phyloP scores from a whole-genome alignment of 2,888 invertebrate genomes.

The Drosophila barbarae region DNA sequence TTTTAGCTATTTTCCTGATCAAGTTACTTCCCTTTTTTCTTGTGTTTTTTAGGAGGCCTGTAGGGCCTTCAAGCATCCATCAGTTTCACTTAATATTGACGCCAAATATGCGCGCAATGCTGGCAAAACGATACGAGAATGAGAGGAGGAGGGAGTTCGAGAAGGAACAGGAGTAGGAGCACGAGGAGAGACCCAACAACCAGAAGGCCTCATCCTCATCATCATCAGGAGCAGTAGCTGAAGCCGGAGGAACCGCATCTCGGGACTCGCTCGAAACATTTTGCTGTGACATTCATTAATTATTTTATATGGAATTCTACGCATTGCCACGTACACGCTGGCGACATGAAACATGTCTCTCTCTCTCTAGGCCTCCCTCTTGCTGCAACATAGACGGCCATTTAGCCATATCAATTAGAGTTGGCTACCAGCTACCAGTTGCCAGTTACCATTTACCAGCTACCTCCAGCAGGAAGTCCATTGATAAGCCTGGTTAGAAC shows the following conservation, averaged over 20 bases:
- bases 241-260: slow-evolving; percentile 41
- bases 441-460: slow-evolving; percentile 38
- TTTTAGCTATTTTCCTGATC: not conserved
- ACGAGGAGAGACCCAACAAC: not conserved
- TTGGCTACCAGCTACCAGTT: slow-evolving; percentile 27
- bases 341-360: slow-evolving; percentile 75
- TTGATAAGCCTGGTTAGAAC: slow-evolving; percentile 54
- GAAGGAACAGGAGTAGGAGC: slow-evolving; percentile 14
- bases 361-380: slow-evolving; percentile 46
- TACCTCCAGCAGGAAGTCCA: slow-evolving; percentile 8
- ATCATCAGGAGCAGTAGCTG: slow-evolving; percentile 7
- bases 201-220: slow-evolving; percentile 15
- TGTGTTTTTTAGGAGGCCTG: slow-evolving; percentile 37
- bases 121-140: slow-evolving; percentile 77
- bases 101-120: slow-evolving; percentile 79
- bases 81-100: slow-evolving; percentile 80
- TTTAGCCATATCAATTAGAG: slow-evolving; percentile 72
- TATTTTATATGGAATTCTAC: slow-evolving; percentile 78
- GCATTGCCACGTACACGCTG: slow-evolving; percentile 78
- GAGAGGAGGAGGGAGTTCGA: slow-evolving; percentile 21
- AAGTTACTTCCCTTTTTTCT: slow-evolving; percentile 3
- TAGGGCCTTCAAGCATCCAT: slow-evolving; percentile 69
- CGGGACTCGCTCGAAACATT: slow-evolving; percentile 63
- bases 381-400: slow-evolving; percentile 66
- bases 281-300: slow-evolving; percentile 79